A percentile compares a stretch with the other conserved stretches of the same genome.
phyloP scores from a whole-genome alignment of 2,797 vertebrate species.

The Phylloscopus collybita region DNA sequence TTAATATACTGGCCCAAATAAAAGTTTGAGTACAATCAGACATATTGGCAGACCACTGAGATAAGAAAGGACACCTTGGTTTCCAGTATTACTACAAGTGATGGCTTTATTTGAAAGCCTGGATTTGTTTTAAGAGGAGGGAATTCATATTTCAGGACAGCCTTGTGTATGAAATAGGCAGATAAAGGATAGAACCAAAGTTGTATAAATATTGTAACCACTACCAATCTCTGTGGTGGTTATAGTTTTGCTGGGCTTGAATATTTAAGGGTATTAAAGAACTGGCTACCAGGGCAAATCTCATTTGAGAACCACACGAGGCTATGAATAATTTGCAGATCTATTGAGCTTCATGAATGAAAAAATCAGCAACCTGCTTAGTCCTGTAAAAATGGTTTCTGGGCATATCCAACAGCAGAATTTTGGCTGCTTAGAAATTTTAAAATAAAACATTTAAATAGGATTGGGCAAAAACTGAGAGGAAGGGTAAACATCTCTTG shows the following conservation, averaged over 20 bases:
- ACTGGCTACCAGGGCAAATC: neutral
- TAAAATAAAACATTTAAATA: neutral
- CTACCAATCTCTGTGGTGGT: neutral
- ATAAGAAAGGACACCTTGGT: neutral
- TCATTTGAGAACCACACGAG: neutral
- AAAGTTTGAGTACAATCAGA: neutral
- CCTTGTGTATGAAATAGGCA: neutral
- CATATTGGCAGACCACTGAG: neutral
- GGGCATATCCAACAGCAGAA: neutral
- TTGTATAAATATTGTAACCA: neutral
- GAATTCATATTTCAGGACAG: neutral
- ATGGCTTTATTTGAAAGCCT: neutral
- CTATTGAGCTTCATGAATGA: neutral
- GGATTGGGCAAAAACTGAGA: neutral
- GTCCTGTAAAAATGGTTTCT: neutral
- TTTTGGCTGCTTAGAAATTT: neutral
- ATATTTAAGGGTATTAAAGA: neutral
- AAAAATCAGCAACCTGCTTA: neutral
- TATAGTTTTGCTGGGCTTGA: neutral
- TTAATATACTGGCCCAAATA: neutral
- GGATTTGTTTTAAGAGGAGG: neutral
- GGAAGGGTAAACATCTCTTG: neutral
- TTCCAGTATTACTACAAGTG: neutral
- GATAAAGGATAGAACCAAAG: neutral
- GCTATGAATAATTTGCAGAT: neutral